Evolutionary conservation across 2,888 invertebrate genomes (phyloP).

Genomic region (Dugesia japonica): DNA sequence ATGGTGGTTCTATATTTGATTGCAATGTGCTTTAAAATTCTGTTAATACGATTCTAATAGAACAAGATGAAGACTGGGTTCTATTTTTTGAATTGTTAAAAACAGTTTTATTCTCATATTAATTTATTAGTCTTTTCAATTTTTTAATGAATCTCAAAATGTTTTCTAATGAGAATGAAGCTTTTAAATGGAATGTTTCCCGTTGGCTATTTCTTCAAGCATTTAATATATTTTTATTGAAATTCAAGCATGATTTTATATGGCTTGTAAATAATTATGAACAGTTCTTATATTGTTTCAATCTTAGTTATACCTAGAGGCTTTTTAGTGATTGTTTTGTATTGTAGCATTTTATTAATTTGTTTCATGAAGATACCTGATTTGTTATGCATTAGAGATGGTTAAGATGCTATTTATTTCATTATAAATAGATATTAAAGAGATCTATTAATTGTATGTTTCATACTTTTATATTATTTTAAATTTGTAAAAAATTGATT

Average conservation of each 20-base stretch:
- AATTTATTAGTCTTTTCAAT: no score
- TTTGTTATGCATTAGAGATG: slow-evolving; percentile 20
- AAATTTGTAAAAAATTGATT: no score
- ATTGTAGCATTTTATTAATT: slow-evolving; percentile 13
- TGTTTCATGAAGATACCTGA: background rate
- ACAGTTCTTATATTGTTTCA: slow-evolving; percentile 5
- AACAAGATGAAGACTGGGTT: no score
- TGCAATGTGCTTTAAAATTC: no score
- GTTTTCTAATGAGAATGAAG: background rate
- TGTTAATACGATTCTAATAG: no score
- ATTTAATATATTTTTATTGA: slow-evolving; percentile 2
- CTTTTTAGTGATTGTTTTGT: slow-evolving; percentile 17
- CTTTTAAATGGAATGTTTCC: background rate
- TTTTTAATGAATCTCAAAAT: no score
- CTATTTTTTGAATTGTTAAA: no score
- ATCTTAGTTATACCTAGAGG: background rate
- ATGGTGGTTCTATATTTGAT: no score
- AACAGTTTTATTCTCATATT: no score
- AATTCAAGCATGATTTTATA: slow-evolving; percentile 4
- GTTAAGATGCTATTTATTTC: slow-evolving; percentile 20
- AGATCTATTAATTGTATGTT: background rate
- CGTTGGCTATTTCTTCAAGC: background rate
- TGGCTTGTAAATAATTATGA: background rate
- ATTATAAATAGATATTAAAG: background rate
- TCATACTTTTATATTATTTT: no score